Evolutionary conservation across 1,140 invertebrate species (phyloP).

Genomic region (Antheraea pernyi): DNA sequence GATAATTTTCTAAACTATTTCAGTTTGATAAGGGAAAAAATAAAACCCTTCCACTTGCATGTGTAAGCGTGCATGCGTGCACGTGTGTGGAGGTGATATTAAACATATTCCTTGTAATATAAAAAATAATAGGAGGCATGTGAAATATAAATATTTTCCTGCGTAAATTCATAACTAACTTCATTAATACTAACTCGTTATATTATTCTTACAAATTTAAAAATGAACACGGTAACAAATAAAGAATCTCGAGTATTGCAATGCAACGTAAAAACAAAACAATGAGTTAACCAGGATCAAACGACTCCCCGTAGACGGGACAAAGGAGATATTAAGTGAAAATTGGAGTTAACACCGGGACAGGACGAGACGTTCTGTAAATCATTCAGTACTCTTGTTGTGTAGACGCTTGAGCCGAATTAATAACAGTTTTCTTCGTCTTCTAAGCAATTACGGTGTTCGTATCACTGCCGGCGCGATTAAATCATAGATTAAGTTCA

Average conservation of each 20-base stretch:
- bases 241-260: background rate
- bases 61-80: too few relatives aligned
- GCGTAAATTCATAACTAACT: too few relatives aligned
- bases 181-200: too few relatives aligned
- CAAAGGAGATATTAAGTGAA: constrained; percentile 44
- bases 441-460: constrained; percentile 58
- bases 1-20: too few relatives aligned
- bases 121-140: too few relatives aligned
- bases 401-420: constrained; percentile 50
- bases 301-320: constrained; percentile 27
- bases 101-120: too few relatives aligned
- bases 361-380: constrained; percentile 52
- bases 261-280: background rate
- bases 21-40: too few relatives aligned
- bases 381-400: constrained; percentile 51
- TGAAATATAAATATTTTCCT: too few relatives aligned
- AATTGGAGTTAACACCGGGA: constrained; percentile 37
- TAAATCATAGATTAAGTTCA: constrained; percentile 34
- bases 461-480: constrained; percentile 60
- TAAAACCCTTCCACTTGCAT: too few relatives aligned
- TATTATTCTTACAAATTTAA: background rate
- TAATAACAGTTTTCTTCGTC: constrained; percentile 72
- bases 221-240: background rate
- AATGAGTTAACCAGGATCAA: constrained; percentile 15
- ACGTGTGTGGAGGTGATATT: too few relatives aligned